Conservation (phyloP, 1,140 invertebrate genomes). For the Cotesia glomerata region DNA sequence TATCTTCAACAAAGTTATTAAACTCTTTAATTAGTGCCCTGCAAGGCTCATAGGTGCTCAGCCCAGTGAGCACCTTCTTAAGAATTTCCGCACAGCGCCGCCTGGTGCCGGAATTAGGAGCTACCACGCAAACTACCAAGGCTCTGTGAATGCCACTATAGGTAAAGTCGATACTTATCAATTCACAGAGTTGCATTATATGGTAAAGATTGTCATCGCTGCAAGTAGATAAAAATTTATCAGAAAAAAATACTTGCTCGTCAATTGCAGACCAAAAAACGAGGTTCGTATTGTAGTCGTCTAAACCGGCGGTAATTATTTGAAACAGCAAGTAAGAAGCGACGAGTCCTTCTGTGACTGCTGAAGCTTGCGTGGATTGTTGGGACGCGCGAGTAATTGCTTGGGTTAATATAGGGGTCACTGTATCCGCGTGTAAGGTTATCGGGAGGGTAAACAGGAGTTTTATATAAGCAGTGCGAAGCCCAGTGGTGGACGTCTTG, state of each 20-base stretch:
- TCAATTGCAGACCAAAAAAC: conserved; percentile 75
- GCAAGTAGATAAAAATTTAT: conserved; percentile 77
- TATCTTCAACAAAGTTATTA: conserved; percentile 63
- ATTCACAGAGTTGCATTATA: conserved; percentile 67
- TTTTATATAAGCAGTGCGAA: conserved; percentile 75
- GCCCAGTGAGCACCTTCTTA: conserved; percentile 50
- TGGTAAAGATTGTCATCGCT: conserved; percentile 72
- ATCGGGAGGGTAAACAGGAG: conserved; percentile 47
- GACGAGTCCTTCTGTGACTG: conserved; percentile 80
- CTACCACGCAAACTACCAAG: conserved; percentile 69
- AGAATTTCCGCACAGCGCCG: conserved; percentile 48
- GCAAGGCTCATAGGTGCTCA: conserved; percentile 54
- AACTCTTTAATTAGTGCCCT: conserved; percentile 69
- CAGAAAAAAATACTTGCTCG: conserved; percentile 82
- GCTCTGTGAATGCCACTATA: conserved; percentile 66
- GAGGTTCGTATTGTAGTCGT: conserved; percentile 65
- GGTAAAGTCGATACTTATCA: too few relatives aligned
- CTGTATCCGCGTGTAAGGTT: conserved; percentile 38
- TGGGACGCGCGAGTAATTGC: conserved; percentile 52
- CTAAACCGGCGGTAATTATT: conserved; percentile 64
- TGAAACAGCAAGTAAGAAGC: conserved; percentile 78
- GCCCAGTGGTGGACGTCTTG: conserved; percentile 79
- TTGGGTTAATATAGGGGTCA: conserved; percentile 52
- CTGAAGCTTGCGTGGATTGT: conserved; percentile 63
- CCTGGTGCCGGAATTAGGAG: conserved; percentile 53